A percentile compares a stretch with the other conserved stretches of the same genome.
Conservation (phyloP, 2,113 vertebrate genomes). For the Mobula birostris region DNA sequence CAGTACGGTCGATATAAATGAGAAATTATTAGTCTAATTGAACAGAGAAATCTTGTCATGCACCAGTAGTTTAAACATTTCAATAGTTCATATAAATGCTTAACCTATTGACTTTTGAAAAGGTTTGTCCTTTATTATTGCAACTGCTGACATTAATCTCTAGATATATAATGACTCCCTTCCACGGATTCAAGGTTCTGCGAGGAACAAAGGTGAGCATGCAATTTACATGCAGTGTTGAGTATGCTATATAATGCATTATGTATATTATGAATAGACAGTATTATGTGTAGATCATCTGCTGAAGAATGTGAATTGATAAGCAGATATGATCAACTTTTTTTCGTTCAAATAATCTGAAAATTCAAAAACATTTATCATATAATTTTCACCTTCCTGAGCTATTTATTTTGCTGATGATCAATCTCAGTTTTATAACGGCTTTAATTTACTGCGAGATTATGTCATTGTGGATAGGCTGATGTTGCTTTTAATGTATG, state of each 20-base stretch:
- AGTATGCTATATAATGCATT: not conserved
- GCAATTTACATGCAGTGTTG: not conserved
- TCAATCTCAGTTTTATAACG: not conserved
- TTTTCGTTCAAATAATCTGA: not conserved
- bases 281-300: not conserved
- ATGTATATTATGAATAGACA: not conserved
- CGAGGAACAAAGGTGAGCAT: not conserved
- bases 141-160: not conserved
- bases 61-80: constrained; percentile 19
- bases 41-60: constrained; percentile 5
- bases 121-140: constrained; percentile 1
- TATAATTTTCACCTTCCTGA: not conserved
- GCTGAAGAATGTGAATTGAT: not conserved
- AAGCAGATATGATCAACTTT: not conserved
- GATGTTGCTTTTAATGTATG: not conserved
- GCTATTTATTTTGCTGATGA: not conserved
- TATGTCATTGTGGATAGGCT: not conserved
- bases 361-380: not conserved
- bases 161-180: not conserved
- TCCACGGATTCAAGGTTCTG: not conserved
- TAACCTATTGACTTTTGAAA: constrained; percentile 32
- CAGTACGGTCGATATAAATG: not conserved
- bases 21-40: constrained; percentile 10
- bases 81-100: not conserved
- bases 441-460: not conserved